Conservation (phyloP, 2,113 vertebrate species). For the Marcusenius ussheri region DNA sequence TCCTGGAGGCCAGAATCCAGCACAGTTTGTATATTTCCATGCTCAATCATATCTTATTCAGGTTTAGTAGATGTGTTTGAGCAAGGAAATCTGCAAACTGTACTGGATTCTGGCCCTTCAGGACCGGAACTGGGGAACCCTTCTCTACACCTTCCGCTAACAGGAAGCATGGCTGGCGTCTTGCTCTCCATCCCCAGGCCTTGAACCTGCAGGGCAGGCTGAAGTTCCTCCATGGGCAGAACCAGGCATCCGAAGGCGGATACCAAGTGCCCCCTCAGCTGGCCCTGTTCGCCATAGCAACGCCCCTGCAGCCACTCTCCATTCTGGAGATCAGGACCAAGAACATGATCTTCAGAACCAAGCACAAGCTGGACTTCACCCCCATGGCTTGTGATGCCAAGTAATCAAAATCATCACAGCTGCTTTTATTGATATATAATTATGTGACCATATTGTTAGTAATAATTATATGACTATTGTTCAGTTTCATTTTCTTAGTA, state of each 20-base stretch:
- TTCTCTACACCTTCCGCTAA: not conserved
- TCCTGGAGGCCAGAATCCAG: not conserved
- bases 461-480: not conserved
- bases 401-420: conserved; percentile 33
- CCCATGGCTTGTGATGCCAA: conserved; percentile 58
- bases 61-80: not conserved
- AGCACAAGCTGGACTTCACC: conserved; percentile 66
- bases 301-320: conserved; percentile 50
- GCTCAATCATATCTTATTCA: not conserved
- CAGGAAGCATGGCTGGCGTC: not conserved
- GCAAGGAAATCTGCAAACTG: not conserved
- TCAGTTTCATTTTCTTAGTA: not conserved
- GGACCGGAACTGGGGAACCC: not conserved
- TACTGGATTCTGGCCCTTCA: not conserved
- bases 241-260: conserved; percentile 49
- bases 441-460: not conserved
- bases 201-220: conserved; percentile 65
- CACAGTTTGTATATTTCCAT: not conserved
- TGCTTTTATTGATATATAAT: not conserved
- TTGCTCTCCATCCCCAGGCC: conserved; percentile 49
- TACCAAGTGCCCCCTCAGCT: conserved; percentile 51
- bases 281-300: conserved; percentile 58
- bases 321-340: conserved; percentile 57
- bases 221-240: conserved; percentile 66
- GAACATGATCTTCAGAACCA: conserved; percentile 61